These are phyloP conservation scores for Fukomys damarensis DNA, from an alignment of 2,113 vertebrate species.

Conservation along the genomic window DNA sequence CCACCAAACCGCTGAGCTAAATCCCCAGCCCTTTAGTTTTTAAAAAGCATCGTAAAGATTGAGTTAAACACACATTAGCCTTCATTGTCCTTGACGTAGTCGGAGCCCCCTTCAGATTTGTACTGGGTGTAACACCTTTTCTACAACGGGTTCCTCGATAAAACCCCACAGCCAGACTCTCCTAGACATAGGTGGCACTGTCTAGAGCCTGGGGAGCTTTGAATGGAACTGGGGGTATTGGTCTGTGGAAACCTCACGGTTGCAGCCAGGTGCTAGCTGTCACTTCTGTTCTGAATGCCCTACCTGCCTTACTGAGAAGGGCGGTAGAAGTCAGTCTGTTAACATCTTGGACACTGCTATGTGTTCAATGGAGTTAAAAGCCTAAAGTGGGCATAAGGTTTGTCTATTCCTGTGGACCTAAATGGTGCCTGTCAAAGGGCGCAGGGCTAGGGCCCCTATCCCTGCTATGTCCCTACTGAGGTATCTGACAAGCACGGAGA, in stretches of 20 bases:
- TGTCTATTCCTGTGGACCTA: background rate
- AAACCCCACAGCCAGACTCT: too few species aligned
- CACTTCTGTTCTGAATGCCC: background rate
- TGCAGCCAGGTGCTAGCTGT: background rate
- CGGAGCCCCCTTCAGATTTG: background rate
- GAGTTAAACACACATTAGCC: background rate
- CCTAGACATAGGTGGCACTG: background rate
- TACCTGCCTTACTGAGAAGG: background rate
- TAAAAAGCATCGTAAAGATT: background rate
- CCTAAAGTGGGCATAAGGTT: background rate
- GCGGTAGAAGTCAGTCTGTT: too few species aligned
- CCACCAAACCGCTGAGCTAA: too few species aligned
- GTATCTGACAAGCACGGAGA: background rate
- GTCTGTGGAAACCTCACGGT: background rate
- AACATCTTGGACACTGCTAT: background rate
- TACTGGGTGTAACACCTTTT: background rate
- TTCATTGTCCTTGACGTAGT: background rate
- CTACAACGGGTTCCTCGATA: rapidly evolving
- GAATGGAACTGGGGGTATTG: background rate
- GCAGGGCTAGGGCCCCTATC: background rate
- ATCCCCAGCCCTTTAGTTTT: background rate
- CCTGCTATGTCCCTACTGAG: background rate
- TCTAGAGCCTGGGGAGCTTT: background rate
- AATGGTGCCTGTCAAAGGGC: background rate
- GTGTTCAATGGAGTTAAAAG: background rate